Evolutionary conservation across 1,140 invertebrate species (phyloP), one percentile per base, ranked within the genome.

Genomic region (Hyphantria cunea): DNA sequence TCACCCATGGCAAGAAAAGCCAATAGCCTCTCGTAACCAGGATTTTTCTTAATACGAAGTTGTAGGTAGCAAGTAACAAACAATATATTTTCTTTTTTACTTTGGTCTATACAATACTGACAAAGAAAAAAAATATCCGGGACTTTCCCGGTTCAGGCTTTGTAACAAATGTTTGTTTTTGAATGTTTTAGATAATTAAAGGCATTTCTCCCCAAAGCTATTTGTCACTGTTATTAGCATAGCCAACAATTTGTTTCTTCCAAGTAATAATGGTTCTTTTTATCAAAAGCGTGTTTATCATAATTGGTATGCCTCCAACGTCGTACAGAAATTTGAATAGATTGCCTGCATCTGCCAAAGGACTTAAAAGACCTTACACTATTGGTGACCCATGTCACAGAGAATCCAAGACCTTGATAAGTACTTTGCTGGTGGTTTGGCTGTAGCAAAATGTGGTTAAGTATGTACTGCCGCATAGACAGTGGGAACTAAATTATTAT

Each of bases 401-500:
- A 55, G 41, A 56, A 47, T 56, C 33, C 25, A 45, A 47, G 45
- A 59, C 55, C n/a, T 42, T 56, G 53, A 47, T 42, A 44, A 13
- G 31, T 41, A n/a, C n/a, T n/a, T n/a, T n/a, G n/a, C n/a, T n/a
- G n/a, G n/a, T n/a, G n/a, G n/a, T n/a, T n/a, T n/a, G n/a, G n/a
- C n/a, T n/a, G n/a, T n/a, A n/a, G n/a, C n/a, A n/a, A n/a, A n/a
- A n/a, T n/a, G n/a, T n/a, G n/a, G n/a, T n/a, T n/a, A n/a, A n/a
- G n/a, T n/a, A n/a, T n/a, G n/a, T n/a, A n/a, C n/a, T n/a, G n/a
- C n/a, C n/a, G n/a, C n/a, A n/a, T n/a, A n/a, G n/a, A n/a, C n/a
- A n/a, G n/a, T n/a, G n/a, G n/a, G n/a, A n/a, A n/a, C n/a, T n/a
- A n/a, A n/a, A n/a, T n/a, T n/a, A n/a, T n/a, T n/a, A n/a, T n/a